These are phyloP conservation scores for Catocala fraxini DNA, from an alignment of 2,888 invertebrate genomes.

Conservation along the genomic window DNA sequence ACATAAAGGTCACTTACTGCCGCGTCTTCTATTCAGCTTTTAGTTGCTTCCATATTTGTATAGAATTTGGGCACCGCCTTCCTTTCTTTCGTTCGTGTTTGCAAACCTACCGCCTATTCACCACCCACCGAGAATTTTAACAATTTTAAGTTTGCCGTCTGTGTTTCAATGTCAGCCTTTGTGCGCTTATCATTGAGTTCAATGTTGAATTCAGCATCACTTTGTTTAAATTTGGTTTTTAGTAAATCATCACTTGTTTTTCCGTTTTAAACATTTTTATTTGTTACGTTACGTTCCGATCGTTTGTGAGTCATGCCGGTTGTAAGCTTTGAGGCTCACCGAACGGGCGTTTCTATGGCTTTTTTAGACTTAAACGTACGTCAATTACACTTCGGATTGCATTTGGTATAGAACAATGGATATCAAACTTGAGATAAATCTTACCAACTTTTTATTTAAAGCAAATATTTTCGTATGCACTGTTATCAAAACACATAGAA, in stretches of 20 bases:
- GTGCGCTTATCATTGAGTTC: slow-evolving; percentile 34
- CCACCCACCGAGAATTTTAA: slow-evolving; percentile 75
- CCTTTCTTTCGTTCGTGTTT: slow-evolving; percentile 77
- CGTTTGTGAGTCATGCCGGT: slow-evolving; percentile 76
- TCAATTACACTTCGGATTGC: slow-evolving; percentile 69
- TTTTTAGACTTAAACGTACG: slow-evolving; percentile 57
- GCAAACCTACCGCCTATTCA: slow-evolving; percentile 80
- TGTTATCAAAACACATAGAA: too few species aligned
- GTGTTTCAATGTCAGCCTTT: slow-evolving; percentile 16
- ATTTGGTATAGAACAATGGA: slow-evolving; percentile 51
- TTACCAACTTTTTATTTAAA: too few species aligned
- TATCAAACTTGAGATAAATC: slow-evolving; percentile 21
- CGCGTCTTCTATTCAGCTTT: slow-evolving; percentile 67
- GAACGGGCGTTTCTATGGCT: slow-evolving; percentile 63
- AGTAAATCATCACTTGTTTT: slow-evolving; percentile 67
- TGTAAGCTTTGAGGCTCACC: slow-evolving; percentile 71
- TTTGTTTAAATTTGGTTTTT: slow-evolving; percentile 36
- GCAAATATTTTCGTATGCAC: too few species aligned
- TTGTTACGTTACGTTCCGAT: slow-evolving; percentile 67
- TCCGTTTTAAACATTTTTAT: slow-evolving; percentile 70
- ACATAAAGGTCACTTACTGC: slow-evolving; percentile 76
- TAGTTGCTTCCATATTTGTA: slow-evolving; percentile 70
- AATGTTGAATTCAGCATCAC: slow-evolving; percentile 33
- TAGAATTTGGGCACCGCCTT: slow-evolving; percentile 65
- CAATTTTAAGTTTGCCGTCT: slow-evolving; percentile 37